Evolutionary conservation across 1,140 invertebrate species (phyloP).

Genomic region (Ooceraea biroi): DNA sequence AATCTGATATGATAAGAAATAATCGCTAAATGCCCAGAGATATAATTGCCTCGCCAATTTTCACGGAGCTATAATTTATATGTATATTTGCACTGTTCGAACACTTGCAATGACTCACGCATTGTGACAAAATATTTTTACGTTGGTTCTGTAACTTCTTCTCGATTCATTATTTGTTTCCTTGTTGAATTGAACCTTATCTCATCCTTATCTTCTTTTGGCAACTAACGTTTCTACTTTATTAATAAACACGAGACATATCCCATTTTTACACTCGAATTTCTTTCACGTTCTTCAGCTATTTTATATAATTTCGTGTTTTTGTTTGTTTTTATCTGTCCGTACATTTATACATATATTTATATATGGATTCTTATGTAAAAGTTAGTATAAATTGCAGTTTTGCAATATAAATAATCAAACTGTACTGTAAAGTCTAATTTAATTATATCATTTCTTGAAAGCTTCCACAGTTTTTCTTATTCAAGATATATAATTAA

Average conservation of each 20-base stretch:
- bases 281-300: no score
- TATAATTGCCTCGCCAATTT: neutral
- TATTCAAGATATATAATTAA: conserved; percentile 17
- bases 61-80: neutral
- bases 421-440: neutral
- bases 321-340: neutral
- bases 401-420: conserved; percentile 6
- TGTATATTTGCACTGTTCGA: neutral
- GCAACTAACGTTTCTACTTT: conserved; percentile 44
- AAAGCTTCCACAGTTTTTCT: neutral
- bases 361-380: neutral
- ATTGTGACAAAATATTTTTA: neutral
- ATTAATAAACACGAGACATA: conserved; percentile 60
- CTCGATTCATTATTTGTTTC: conserved; percentile 14
- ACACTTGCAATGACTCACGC: neutral
- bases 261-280: conserved; percentile 20
- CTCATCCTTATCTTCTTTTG: conserved; percentile 57
- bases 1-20: neutral
- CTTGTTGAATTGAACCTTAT: conserved; percentile 60
- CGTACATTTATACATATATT: conserved; percentile 11
- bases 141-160: neutral
- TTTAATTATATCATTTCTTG: conserved; percentile 1
- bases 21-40: neutral
- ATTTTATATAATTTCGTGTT: conserved; percentile 14
- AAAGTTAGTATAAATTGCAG: no score